phyloP scores from a whole-genome alignment of 2,113 vertebrate genomes.

The Mastomys coucha region DNA sequence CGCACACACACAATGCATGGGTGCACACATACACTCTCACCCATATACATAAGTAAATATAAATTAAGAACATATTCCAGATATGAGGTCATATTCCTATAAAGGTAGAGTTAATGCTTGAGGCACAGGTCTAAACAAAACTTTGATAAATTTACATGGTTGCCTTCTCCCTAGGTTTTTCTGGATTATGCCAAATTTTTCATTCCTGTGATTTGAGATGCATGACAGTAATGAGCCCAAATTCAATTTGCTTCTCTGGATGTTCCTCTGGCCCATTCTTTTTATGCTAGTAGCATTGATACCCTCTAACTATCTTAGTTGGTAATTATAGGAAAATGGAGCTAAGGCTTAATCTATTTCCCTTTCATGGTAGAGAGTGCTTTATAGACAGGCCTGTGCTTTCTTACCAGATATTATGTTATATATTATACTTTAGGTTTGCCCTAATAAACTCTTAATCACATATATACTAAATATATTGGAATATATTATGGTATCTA shows the following conservation, averaged over 20 bases:
- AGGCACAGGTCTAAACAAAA: neutral
- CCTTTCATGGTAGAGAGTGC: neutral
- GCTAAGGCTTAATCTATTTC: neutral
- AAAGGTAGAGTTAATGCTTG: neutral
- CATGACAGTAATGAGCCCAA: neutral
- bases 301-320: neutral
- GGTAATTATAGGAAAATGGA: neutral
- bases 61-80: neutral
- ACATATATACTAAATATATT: neutral
- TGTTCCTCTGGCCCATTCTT: neutral
- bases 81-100: neutral
- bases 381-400: neutral
- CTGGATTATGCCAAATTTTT: neutral
- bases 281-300: neutral
- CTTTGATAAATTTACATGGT: neutral
- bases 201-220: neutral
- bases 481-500: neutral
- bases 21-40: neutral
- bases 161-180: neutral
- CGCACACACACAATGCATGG: neutral
- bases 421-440: neutral
- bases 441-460: neutral
- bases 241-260: neutral
- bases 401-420: neutral
- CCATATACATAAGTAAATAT: neutral